Conservation (phyloP, 2,113 vertebrate species). For the Hyla sarda region DNA sequence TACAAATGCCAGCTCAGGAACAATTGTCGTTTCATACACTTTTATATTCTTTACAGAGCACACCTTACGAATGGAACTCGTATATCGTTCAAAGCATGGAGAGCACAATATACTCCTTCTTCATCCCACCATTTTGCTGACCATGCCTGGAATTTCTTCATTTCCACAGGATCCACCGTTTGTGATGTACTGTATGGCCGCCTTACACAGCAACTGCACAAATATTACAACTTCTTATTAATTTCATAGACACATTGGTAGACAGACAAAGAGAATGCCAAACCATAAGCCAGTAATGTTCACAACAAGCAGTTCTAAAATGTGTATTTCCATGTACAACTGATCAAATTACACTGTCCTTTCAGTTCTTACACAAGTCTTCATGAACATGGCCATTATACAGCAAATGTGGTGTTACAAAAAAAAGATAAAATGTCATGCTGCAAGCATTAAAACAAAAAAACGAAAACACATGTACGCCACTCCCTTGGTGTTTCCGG, state of each 20-base stretch:
- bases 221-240: not conserved
- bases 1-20: not conserved
- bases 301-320: too few relatives aligned
- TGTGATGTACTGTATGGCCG: slow-evolving; percentile 70
- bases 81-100: slow-evolving; percentile 95
- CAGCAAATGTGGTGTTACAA: too few relatives aligned
- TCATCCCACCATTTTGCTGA: slow-evolving; percentile 95
- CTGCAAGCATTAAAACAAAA: too few relatives aligned
- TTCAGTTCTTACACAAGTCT: too few relatives aligned
- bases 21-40: too few relatives aligned
- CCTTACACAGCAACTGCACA: slow-evolving; percentile 61
- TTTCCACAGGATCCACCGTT: slow-evolving; percentile 84
- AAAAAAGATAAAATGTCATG: too few relatives aligned
- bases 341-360: too few relatives aligned
- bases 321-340: too few relatives aligned
- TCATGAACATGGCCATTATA: too few relatives aligned
- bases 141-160: slow-evolving; percentile 86
- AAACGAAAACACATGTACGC: too few relatives aligned
- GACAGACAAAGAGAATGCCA: not conserved
- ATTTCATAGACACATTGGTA: not conserved
- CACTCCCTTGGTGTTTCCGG: too few relatives aligned
- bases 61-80: slow-evolving; percentile 96
- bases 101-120: slow-evolving; percentile 83
- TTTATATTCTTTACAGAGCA: not conserved
- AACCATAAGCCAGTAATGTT: too few relatives aligned